Conservation (phyloP, 2,113 vertebrate genomes). For the Hippocampus abdominalis region DNA sequence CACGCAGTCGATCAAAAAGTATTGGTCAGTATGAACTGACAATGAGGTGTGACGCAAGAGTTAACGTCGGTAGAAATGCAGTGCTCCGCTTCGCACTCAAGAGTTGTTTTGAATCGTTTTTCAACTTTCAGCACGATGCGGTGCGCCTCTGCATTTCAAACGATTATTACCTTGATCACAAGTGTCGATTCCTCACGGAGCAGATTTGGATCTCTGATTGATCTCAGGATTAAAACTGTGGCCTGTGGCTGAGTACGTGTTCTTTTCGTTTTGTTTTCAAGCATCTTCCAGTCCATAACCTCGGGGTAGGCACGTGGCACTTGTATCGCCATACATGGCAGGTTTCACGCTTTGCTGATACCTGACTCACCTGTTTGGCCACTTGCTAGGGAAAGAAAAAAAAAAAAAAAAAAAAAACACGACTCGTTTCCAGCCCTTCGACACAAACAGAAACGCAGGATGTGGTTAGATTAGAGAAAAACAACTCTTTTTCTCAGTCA, state of each 20-base stretch:
- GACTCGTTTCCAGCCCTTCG: slow-evolving; percentile 25
- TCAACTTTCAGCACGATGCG: neutral
- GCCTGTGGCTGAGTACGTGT: neutral
- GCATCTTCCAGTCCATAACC: slow-evolving; percentile 27
- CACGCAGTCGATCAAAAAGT: neutral
- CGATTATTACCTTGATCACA: neutral
- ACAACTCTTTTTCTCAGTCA: slow-evolving; percentile 37
- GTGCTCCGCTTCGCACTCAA: no score
- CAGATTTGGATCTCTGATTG: neutral
- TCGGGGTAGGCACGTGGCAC: slow-evolving; percentile 52
- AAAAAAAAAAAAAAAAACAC: slow-evolving; percentile 17
- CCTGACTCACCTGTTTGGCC: slow-evolving; percentile 69
- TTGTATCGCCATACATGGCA: slow-evolving; percentile 50
- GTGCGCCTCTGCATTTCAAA: neutral
- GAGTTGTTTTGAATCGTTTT: neutral
- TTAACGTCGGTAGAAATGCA: neutral
- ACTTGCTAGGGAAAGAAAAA: slow-evolving; percentile 34
- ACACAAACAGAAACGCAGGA: slow-evolving; percentile 35
- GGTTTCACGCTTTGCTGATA: slow-evolving; percentile 54
- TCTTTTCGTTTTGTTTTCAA: neutral
- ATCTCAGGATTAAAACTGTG: neutral
- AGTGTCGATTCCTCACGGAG: neutral
- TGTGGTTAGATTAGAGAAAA: slow-evolving; percentile 54
- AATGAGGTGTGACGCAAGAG: neutral
- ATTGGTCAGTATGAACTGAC: neutral